Percentiles rank a stretch among this genome's conserved stretches.
These are phyloP conservation scores for Illadopsis cleaveri DNA, from an alignment of 2,113 vertebrate species.

Conservation along the genomic window DNA sequence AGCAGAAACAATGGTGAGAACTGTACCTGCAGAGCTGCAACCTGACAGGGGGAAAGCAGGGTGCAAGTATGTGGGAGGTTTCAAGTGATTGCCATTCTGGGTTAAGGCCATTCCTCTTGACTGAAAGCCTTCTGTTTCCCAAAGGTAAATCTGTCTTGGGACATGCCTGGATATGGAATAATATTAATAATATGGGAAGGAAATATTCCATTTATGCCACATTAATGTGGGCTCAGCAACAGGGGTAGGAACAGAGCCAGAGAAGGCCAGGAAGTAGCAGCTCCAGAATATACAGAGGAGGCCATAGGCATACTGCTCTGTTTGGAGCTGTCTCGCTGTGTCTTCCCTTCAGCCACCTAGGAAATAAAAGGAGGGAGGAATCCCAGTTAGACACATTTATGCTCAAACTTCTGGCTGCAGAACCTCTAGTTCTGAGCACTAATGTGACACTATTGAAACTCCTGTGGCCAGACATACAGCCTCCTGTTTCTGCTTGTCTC, in stretches of 20 bases:
- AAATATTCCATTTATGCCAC: not conserved
- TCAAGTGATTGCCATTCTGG: not conserved
- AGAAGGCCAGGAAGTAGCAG: constrained; percentile 1
- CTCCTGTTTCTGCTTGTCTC: not conserved
- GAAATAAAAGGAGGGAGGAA: constrained; percentile 33
- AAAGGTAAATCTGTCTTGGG: not conserved
- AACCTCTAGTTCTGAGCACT: not conserved
- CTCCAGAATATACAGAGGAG: constrained; percentile 56
- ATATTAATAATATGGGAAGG: not conserved
- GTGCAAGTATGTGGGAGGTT: not conserved
- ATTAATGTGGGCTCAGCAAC: constrained; percentile 24
- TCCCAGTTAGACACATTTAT: not conserved
- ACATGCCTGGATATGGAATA: not conserved
- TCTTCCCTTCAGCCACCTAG: constrained; percentile 54
- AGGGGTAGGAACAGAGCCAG: constrained; percentile 10
- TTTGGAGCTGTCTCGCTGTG: not conserved
- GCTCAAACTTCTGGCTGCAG: not conserved
- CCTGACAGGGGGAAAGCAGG: not conserved
- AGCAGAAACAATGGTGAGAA: not conserved
- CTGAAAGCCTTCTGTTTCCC: not conserved
- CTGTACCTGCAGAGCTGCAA: not conserved
- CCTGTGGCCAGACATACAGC: not conserved
- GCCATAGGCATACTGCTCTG: constrained; percentile 4
- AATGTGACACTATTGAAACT: not conserved
- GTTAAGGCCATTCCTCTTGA: not conserved